Evolutionary conservation across 2,113 vertebrate genomes (phyloP).

Genomic region (Brevimyrus niger): DNA sequence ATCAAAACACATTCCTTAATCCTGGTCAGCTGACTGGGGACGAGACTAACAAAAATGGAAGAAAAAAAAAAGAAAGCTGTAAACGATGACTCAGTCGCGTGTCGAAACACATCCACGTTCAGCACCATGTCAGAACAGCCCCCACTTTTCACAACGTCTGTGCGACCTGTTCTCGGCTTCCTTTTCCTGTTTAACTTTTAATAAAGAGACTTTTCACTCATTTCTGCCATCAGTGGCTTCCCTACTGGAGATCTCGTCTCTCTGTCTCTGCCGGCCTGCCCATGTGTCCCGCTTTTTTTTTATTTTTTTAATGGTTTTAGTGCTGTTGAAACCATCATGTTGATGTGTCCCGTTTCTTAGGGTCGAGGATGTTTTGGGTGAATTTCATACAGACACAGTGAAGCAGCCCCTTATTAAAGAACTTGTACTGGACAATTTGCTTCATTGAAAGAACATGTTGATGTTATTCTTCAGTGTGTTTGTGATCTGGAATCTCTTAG

Average conservation of each 20-base stretch:
- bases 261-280: neutral
- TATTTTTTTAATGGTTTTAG: neutral
- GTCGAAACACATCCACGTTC: neutral
- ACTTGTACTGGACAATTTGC: neutral
- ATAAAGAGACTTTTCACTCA: neutral
- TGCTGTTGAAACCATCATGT: neutral
- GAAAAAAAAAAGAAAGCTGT: neutral
- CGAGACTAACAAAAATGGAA: neutral
- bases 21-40: neutral
- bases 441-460: neutral
- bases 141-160: neutral
- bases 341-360: neutral
- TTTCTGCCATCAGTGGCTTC: neutral
- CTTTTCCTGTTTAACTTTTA: neutral
- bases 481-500: neutral
- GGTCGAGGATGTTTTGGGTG: neutral
- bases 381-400: neutral
- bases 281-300: no score
- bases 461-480: neutral
- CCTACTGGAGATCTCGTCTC: neutral
- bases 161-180: neutral
- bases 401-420: neutral
- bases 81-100: neutral
- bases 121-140: neutral
- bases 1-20: neutral